Percentiles rank a stretch among this genome's conserved stretches.
phyloP scores from a whole-genome alignment of 2,113 vertebrate species.

The Ciconia stormi region DNA sequence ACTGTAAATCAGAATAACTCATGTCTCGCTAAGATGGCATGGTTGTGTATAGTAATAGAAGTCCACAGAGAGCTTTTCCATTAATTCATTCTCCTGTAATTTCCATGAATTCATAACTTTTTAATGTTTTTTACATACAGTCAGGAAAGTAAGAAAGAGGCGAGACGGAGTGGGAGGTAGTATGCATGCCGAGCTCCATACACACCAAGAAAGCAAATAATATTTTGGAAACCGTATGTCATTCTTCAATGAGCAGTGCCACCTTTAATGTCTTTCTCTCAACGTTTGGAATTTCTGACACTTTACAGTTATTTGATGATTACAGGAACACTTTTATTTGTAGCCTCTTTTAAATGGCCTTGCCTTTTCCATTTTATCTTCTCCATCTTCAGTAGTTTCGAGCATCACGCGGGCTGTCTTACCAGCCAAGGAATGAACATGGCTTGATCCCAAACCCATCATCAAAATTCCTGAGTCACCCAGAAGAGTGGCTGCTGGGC shows the following conservation, averaged over 20 bases:
- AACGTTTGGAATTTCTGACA: neutral
- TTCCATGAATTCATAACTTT: neutral
- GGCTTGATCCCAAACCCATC: neutral
- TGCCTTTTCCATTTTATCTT: neutral
- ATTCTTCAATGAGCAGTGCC: neutral
- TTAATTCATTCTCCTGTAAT: neutral
- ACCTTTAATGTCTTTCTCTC: neutral
- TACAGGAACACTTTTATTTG: neutral
- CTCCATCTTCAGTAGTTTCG: neutral
- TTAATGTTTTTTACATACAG: neutral
- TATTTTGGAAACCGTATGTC: neutral
- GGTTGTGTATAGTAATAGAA: neutral
- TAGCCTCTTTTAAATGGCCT: neutral
- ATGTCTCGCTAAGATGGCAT: neutral
- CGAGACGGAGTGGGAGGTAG: accelerated
- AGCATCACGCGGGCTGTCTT: neutral
- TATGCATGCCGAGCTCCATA: neutral
- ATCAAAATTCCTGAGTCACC: neutral
- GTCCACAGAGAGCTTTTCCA: neutral
- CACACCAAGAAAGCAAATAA: neutral
- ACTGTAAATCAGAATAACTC: neutral
- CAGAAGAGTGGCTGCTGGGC: neutral
- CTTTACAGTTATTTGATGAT: neutral
- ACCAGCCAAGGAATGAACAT: neutral
- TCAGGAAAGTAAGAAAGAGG: neutral